Conservation (phyloP, 2,113 vertebrate species). For the Oryzias melastigma region DNA sequence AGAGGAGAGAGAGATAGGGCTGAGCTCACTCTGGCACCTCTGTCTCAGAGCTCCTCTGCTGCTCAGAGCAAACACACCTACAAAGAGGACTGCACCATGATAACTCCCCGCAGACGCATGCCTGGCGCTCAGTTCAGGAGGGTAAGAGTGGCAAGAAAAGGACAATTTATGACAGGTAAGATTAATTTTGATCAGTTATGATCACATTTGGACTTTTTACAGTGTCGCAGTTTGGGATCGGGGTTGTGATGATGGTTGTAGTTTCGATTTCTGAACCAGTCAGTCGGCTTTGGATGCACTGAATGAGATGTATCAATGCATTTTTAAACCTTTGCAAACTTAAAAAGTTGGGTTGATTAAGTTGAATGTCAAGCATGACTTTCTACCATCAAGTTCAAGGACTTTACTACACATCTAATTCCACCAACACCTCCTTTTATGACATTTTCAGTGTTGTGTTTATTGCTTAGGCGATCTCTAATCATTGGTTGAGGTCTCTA, state of each 20-base stretch:
- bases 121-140: slow-evolving; percentile 22
- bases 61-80: slow-evolving; percentile 23
- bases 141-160: slow-evolving; percentile 24
- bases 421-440: neutral
- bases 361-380: neutral
- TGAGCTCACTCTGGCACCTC: slow-evolving; percentile 48
- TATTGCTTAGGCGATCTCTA: neutral
- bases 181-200: neutral
- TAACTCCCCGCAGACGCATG: slow-evolving; percentile 3
- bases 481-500: too few species aligned
- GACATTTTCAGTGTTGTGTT: neutral
- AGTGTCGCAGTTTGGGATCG: neutral
- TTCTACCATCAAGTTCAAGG: neutral
- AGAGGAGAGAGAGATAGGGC: slow-evolving; percentile 28
- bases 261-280: slow-evolving; percentile 18
- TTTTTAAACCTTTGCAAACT: slow-evolving; percentile 1
- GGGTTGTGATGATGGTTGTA: neutral
- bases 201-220: neutral
- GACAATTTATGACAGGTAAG: slow-evolving; percentile 45
- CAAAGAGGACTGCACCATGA: slow-evolving; percentile 21
- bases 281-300: slow-evolving; percentile 13
- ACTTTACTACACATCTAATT: neutral
- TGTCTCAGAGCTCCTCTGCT: slow-evolving; percentile 50
- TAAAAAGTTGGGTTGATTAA: neutral
- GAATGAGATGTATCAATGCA: neutral